Conservation (phyloP, 2,888 invertebrate species). For the Linnaemya vulpina region DNA sequence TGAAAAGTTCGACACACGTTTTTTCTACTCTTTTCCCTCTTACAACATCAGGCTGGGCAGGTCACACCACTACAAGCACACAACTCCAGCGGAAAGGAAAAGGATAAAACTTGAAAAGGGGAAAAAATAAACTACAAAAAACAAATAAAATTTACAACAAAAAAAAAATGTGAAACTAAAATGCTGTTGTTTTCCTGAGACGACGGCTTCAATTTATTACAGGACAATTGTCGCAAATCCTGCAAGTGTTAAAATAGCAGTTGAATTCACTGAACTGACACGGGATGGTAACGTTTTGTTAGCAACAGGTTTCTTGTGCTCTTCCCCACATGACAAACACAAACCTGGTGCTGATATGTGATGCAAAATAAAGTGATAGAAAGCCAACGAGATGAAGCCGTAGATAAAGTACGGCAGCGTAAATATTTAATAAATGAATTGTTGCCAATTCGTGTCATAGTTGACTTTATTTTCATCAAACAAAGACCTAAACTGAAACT, state of each 20-base stretch:
- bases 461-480: conserved; percentile 38
- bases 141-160: background rate
- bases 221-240: conserved; percentile 68
- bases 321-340: background rate
- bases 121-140: background rate
- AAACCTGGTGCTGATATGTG: conserved; percentile 26
- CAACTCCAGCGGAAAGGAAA: conserved; percentile 34
- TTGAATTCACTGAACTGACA: conserved; percentile 49
- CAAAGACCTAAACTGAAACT: conserved; percentile 12
- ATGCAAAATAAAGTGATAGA: conserved; percentile 16
- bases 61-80: background rate
- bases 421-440: conserved; percentile 64
- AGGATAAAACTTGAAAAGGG: background rate
- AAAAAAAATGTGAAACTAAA: conserved; percentile 23
- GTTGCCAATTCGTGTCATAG: conserved; percentile 58
- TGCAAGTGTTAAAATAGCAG: conserved; percentile 61
- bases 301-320: conserved; percentile 62
- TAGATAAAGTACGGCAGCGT: conserved; percentile 12
- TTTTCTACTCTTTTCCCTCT: conserved; percentile 4
- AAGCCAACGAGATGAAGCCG: background rate
- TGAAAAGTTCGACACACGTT: conserved; percentile 60
- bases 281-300: conserved; percentile 30
- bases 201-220: conserved; percentile 63
- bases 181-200: conserved; percentile 46
- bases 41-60: conserved; percentile 4